These are phyloP conservation scores for Labeo catla DNA, from an alignment of 2,113 vertebrate species.

Conservation along the genomic window DNA sequence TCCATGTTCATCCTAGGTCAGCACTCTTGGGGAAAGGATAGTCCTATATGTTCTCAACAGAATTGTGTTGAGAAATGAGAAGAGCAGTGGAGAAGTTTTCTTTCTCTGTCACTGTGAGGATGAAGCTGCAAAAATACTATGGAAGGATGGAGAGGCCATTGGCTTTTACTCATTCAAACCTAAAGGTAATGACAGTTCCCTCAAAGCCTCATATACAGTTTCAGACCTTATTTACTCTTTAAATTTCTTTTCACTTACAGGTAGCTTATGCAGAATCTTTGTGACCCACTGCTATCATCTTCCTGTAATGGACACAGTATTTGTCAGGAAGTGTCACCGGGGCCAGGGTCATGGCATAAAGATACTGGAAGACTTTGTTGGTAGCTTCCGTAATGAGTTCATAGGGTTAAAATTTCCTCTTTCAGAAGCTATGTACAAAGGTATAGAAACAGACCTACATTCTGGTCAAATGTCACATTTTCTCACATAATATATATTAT, in stretches of 20 bases:
- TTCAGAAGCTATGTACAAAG: constrained; percentile 77
- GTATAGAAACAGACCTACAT: constrained; percentile 64
- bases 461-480: neutral
- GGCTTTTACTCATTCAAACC: constrained; percentile 93
- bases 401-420: constrained; percentile 85
- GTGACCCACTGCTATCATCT: constrained; percentile 74
- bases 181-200: constrained; percentile 73
- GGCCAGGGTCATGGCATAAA: constrained; percentile 77
- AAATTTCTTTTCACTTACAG: constrained; percentile 66
- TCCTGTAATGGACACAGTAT: constrained; percentile 87
- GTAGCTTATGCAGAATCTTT: constrained; percentile 69
- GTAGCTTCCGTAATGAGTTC: constrained; percentile 76
- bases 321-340: constrained; percentile 81
- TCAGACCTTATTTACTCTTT: neutral
- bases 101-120: constrained; percentile 87
- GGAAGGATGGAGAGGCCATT: constrained; percentile 87
- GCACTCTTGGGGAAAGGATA: constrained; percentile 84
- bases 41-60: constrained; percentile 91
- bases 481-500: neutral
- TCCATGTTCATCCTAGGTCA: constrained; percentile 73
- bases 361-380: constrained; percentile 88
- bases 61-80: constrained; percentile 90
- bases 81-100: constrained; percentile 76
- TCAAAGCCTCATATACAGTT: neutral
- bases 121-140: constrained; percentile 87